Base-by-base conservation (phyloP, 2,888 invertebrate genomes). In the Stegophylla sp. region DNA sequence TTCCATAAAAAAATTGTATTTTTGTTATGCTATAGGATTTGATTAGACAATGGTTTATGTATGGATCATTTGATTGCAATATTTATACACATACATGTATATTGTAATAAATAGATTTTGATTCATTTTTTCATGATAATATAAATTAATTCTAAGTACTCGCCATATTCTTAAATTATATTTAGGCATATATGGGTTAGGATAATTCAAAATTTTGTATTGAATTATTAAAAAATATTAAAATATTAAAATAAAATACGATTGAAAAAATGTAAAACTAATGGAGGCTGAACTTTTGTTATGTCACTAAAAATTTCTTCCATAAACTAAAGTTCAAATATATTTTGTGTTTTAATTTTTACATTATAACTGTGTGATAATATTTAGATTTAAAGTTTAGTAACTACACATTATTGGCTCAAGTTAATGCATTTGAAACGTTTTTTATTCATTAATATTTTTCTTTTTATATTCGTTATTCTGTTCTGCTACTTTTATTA, bases 351-450 rank as follows among this genome's bases (percentile, higher is more conserved):
- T 53, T 48, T 74, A 63, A 15, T 74, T 74, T 63, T n/a, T 74
- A 28, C 10, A 26, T 64, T 12, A 51, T 17, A 15, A 26, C n/a
- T 66, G n/a, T 63, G 5, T 63, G 51, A 66, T 76, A 43, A 45
- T 28, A 61, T 64, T 74, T 64, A 75, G 41, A 75, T 23, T 53
- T 61, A 75, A 53, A 41, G n/a, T 26, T 26, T 26, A n/a, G 13
- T 48, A 34, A 56, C 10, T 53, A 51, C 26, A 53, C 51, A 56
- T 41, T 76, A 76, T 66, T 76, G 76, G 66, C 53, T 76, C 64
- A 76, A 66, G 76, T 66, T 76, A 66, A 66, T 76, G 76, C 76
- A 66, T 75, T 43, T 73, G 45, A 63, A 75, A 3, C 28, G 10
- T 23, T 51, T 61, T 12, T 15, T 34, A 61, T 61, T 61, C 10